These are phyloP conservation scores for Physella acuta DNA, from an alignment of 1,140 invertebrate species.

Conservation along the genomic window DNA sequence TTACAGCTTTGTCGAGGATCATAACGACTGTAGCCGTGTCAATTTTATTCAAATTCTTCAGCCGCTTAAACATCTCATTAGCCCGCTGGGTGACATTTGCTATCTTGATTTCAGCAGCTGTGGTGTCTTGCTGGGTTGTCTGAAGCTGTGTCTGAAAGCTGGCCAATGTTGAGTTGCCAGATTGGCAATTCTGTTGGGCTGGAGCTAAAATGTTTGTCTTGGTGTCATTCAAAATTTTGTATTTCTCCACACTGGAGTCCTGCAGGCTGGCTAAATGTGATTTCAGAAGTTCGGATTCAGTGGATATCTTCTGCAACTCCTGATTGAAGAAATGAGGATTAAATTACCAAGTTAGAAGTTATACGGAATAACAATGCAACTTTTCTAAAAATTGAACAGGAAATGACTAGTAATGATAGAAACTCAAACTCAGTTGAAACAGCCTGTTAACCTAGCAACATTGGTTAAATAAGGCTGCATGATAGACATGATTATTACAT, in stretches of 20 bases:
- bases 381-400: too few species aligned
- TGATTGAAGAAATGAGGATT: background rate
- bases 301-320: background rate
- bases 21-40: background rate
- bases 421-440: too few species aligned
- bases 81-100: conserved; percentile 1
- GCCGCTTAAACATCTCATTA: background rate
- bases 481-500: too few species aligned
- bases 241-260: background rate
- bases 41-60: background rate
- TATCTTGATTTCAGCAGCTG: background rate
- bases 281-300: too few species aligned
- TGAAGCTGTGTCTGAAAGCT: background rate
- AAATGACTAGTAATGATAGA: too few species aligned
- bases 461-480: too few species aligned
- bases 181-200: background rate
- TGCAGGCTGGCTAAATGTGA: too few species aligned
- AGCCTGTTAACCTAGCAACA: too few species aligned
- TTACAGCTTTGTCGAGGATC: background rate
- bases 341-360: too few species aligned
- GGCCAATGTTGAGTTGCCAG: background rate
- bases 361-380: too few species aligned
- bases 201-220: background rate
- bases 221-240: background rate
- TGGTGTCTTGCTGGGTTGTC: background rate